Conservation (phyloP, 1,140 invertebrate species). For the Leucophenga varia region DNA sequence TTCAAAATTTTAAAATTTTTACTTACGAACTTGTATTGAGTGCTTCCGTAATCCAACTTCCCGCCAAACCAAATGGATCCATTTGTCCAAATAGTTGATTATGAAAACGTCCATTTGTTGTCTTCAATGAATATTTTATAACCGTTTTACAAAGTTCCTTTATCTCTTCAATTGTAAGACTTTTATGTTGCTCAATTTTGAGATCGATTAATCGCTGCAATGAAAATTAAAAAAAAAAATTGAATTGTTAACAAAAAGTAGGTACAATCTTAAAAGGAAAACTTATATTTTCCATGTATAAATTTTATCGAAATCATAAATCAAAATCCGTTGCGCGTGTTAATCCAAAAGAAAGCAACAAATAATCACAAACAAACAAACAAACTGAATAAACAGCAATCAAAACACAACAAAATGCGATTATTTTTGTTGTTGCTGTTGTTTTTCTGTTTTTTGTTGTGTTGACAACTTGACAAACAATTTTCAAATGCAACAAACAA, state of each 20-base stretch:
- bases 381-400: too few relatives aligned
- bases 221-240: not conserved
- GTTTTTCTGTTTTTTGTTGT: too few relatives aligned
- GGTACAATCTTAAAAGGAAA: not conserved
- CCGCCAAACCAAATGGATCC: conserved; percentile 69
- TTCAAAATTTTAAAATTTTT: too few relatives aligned
- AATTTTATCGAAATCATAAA: conserved; percentile 7
- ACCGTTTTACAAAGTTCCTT: conserved; percentile 60
- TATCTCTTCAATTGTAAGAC: conserved; percentile 57
- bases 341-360: too few relatives aligned
- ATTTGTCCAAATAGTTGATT: conserved; percentile 72
- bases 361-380: too few relatives aligned
- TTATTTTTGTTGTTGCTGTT: conserved; percentile 3
- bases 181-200: conserved; percentile 55
- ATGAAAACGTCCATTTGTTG: conserved; percentile 67
- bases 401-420: conserved; percentile 8
- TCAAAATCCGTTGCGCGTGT: too few relatives aligned
- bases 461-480: conserved; percentile 17
- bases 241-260: not conserved
- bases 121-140: conserved; percentile 68
- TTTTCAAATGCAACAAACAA: conserved; percentile 2
- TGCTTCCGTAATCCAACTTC: conserved; percentile 70
- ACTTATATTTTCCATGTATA: not conserved
- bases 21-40: conserved; percentile 74
- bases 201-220: conserved; percentile 58